Conservation (phyloP, 2,888 invertebrate genomes). For the Brachylomia viminalis region DNA sequence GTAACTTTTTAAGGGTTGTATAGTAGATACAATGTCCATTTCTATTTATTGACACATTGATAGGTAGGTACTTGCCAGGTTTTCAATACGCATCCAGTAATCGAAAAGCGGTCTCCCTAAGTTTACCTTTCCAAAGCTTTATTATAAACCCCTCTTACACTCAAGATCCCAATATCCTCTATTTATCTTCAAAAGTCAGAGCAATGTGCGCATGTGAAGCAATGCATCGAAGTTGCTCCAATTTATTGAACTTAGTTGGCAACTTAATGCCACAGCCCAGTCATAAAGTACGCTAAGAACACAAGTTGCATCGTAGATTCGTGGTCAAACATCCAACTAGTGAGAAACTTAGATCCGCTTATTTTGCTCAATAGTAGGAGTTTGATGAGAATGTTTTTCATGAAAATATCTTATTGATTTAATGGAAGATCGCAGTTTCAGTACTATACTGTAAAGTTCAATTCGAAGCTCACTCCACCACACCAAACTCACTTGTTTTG, state of each 20-base stretch:
- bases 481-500: not conserved
- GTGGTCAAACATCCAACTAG: constrained; percentile 52
- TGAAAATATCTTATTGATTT: constrained; percentile 24
- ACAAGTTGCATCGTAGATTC: constrained; percentile 52
- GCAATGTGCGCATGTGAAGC: constrained; percentile 20
- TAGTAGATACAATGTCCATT: too few species aligned
- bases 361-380: constrained; percentile 22
- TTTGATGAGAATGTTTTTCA: constrained; percentile 2
- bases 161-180: constrained; percentile 37
- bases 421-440: not conserved
- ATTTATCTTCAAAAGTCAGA: constrained; percentile 46
- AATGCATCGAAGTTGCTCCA: constrained; percentile 55
- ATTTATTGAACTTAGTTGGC: constrained; percentile 57
- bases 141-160: not conserved
- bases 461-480: not conserved
- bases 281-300: constrained; percentile 62
- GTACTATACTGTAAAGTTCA: not conserved
- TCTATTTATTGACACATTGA: too few species aligned
- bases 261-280: constrained; percentile 48
- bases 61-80: not conserved
- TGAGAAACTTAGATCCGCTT: constrained; percentile 36
- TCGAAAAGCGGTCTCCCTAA: not conserved
- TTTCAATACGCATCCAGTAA: too few species aligned
- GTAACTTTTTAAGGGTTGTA: too few species aligned
- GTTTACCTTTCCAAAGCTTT: not conserved